Evolutionary conservation across 2,113 vertebrate species (phyloP), one percentile per base, ranked within the genome.

Genomic region (Stictonetta naevosa): DNA sequence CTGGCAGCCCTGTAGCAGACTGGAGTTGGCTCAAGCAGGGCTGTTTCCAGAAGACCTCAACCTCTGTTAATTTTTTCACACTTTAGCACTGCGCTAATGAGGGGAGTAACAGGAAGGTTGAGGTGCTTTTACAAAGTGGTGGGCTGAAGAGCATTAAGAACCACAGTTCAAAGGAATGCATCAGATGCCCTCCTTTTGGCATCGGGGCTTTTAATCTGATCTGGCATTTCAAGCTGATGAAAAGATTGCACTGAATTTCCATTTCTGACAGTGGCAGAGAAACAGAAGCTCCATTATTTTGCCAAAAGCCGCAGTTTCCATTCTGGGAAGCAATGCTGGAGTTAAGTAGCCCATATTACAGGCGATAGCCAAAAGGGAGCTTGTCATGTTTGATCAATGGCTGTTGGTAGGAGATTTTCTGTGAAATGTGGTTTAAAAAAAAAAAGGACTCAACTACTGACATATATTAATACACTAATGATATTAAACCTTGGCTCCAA

Each of bases 221-320:
- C 53, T 95, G 92, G 81, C 77, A 66, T 92, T 94, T 91, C 80
- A 82, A 84, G n/a, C 58, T 38, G 83, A 86, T 93, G 83, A 94
- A 96, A 96, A 92, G 88, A 89, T 76, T 91, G 77, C 17, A 1
- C 66, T 88, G 73, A 91, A 92, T 95, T 96, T 96, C 92, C 81
- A 90, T 79, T 92, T 95, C 80, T 96, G 93, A 92, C 90, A 92
- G 92, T 50, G 42, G 60, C 74, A 91, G 93, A 92, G 92, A 94
- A 96, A 96, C 90, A 97, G 96, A 96, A 96, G 80, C n/a, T 92
- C 63, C 83, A 95, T 97, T 97, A 91, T 96, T 94, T 92, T 10
- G 8, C 83, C 71, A 76, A 90, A 92, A 95, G 74, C 86, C 4
- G 0, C 86, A 91, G 88, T 95, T 97, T 93, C 95, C 90, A 93